Evolutionary conservation across 2,888 invertebrate genomes (phyloP).

Genomic region (Drosophila meridiana): DNA sequence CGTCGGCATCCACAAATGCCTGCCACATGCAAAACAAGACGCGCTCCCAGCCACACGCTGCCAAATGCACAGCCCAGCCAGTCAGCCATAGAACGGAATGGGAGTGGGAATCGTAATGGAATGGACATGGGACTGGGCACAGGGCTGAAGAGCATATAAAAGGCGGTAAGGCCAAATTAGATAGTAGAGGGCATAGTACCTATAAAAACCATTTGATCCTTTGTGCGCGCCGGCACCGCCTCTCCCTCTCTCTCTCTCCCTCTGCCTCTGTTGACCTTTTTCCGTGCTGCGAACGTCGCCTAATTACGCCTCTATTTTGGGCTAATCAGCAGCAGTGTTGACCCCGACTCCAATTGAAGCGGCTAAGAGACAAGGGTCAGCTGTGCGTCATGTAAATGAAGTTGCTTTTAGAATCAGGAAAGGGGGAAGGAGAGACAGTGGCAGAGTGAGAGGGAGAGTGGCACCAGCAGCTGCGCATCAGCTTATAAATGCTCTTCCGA

Average conservation of each 20-base stretch:
- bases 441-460: neutral
- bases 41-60: conserved; percentile 33
- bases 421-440: neutral
- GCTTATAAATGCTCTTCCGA: neutral
- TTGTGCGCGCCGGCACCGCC: conserved; percentile 48
- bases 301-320: conserved; percentile 73
- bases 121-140: neutral
- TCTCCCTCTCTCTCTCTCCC: neutral
- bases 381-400: conserved; percentile 63
- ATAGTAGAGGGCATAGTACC: conserved; percentile 59
- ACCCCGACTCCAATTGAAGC: conserved; percentile 21
- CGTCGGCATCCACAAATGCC: conserved; percentile 66
- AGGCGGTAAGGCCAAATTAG: conserved; percentile 67
- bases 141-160: conserved; percentile 49
- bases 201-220: conserved; percentile 74
- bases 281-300: conserved; percentile 46
- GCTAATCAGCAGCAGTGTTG: conserved; percentile 73
- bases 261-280: conserved; percentile 48
- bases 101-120: neutral
- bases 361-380: conserved; percentile 51
- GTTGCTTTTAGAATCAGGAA: conserved; percentile 1
- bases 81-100: conserved; percentile 23
- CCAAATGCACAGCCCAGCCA: conserved; percentile 57
- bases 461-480: conserved; percentile 35
- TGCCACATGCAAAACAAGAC: conserved; percentile 59